These are phyloP conservation scores for Hippocampus guttulatus DNA, from an alignment of 2,113 vertebrate genomes.

Conservation along the genomic window DNA sequence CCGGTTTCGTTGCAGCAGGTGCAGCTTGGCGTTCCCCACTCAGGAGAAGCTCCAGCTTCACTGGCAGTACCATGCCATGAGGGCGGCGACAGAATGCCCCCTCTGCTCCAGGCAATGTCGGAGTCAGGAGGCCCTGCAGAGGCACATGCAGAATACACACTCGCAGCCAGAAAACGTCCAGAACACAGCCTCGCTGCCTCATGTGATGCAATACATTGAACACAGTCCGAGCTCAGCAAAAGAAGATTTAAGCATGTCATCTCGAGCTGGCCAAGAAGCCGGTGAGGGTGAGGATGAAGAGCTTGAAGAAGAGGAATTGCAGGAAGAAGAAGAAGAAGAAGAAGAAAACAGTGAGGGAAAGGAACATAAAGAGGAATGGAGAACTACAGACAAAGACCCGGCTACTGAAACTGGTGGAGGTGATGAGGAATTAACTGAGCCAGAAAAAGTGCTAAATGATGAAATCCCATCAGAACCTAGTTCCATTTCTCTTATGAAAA, in stretches of 20 bases:
- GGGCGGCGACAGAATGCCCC: constrained; percentile 95
- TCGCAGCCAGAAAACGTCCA: constrained; percentile 74
- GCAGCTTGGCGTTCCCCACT: constrained; percentile 97
- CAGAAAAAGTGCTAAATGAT: constrained; percentile 80
- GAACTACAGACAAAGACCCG: constrained; percentile 76
- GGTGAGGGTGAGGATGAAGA: constrained; percentile 85
- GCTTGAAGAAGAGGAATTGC: constrained; percentile 82
- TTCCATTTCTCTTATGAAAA: constrained; percentile 78
- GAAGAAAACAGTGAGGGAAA: constrained; percentile 25
- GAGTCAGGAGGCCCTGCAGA: constrained; percentile 93
- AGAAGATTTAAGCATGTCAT: constrained; percentile 83
- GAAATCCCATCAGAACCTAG: constrained; percentile 83
- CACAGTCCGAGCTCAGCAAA: constrained; percentile 85
- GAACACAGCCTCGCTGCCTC: constrained; percentile 71
- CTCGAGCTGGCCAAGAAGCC: constrained; percentile 84
- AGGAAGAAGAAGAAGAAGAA: constrained; percentile 73
- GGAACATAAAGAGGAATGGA: constrained; percentile 71
- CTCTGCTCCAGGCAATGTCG: constrained; percentile 96
- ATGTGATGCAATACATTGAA: constrained; percentile 67
- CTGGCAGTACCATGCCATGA: constrained; percentile 97
- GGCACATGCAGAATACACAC: constrained; percentile 95
- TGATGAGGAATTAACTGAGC: constrained; percentile 79
- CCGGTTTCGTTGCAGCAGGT: constrained; percentile 97
- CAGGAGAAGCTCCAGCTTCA: constrained; percentile 94
- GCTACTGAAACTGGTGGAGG: constrained; percentile 78